Evolutionary conservation across 2,888 invertebrate species (phyloP), one percentile per base, ranked within the genome.

Genomic region (Xylota sylvarum): DNA sequence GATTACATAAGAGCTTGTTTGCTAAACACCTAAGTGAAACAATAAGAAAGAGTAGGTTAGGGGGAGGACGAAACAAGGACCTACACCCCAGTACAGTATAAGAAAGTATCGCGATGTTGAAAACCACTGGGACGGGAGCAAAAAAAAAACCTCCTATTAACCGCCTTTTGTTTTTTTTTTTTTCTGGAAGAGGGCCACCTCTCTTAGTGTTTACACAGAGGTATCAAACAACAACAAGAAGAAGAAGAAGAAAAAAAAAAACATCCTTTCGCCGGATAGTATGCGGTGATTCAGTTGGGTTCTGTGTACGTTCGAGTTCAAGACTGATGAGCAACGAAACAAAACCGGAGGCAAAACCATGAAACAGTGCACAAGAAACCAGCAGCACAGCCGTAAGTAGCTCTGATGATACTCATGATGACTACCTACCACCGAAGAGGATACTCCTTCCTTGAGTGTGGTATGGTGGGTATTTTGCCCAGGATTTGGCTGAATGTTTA

Each of bases 21-120:
- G 85, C 85, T 72, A 85, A 85, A 85, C 81, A 85, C 81, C 85
- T 76, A 80, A 85, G 76, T 77, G 70, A 85, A 85, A 85, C 85
- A 85, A 85, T 81, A 72, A 56, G 73, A 80, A 43, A 40, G 56
- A 23, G 48, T 52, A 43, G 19, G 37, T 17, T 27, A 35, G 50
- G 70, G 35, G 40, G 19, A 32, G 27, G 17, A 46, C 12, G 5
- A 60, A 40, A n/a, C 50, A 37, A 60, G 27, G 35, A 58, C 14
- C 30, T 19, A 58, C 58, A 23, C 23, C 23, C 3, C 23, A 23
- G 23, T 23, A 3, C 3, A 23, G 23, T n/a, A n/a, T n/a, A 32
- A 19, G 35, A 48, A 60, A 32, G 32, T 48, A 69, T 43, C 14
- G 32, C n/a, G 32, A 37, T 14, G 40, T n/a, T n/a, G n/a, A n/a